Percentiles rank a stretch among this genome's conserved stretches.
Conservation (phyloP, 2,888 invertebrate species). For the Caenorhabditis doughertyi region DNA sequence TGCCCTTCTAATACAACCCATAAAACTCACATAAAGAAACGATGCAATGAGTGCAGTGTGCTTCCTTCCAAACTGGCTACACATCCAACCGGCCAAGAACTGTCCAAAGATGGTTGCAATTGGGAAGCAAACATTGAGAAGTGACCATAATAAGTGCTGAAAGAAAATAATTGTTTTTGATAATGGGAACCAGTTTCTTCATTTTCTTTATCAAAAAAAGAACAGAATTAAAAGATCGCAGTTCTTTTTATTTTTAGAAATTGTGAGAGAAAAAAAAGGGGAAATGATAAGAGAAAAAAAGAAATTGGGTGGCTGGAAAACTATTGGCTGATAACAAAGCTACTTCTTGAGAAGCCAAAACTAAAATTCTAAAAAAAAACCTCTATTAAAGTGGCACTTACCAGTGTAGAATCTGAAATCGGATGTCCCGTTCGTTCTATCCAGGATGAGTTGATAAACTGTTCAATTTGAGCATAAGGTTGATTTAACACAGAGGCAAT, state of each 20-base stretch:
- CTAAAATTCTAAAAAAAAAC: too few relatives aligned
- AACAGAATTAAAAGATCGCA: too few relatives aligned
- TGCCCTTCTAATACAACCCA: neutral
- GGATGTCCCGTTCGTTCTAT: slow-evolving; percentile 66
- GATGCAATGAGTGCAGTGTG: slow-evolving; percentile 69
- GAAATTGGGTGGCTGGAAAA: too few relatives aligned
- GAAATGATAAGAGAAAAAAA: too few relatives aligned
- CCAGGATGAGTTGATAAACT: slow-evolving; percentile 74
- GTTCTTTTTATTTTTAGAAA: too few relatives aligned
- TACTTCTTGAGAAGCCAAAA: too few relatives aligned
- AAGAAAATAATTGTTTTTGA: slow-evolving; percentile 15
- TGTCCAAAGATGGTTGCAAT: slow-evolving; percentile 76
- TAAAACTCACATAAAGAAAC: slow-evolving; percentile 63
- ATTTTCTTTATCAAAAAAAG: too few relatives aligned
- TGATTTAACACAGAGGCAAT: slow-evolving; percentile 78
- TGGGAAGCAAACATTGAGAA: slow-evolving; percentile 76
- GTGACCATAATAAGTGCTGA: slow-evolving; percentile 74
- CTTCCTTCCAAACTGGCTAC: slow-evolving; percentile 68
- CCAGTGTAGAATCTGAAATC: slow-evolving; percentile 67
- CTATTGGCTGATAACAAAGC: too few relatives aligned
- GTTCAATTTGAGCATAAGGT: slow-evolving; percentile 74
- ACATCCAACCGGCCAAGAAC: slow-evolving; percentile 74
- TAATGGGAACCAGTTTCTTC: too few relatives aligned
- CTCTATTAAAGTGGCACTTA: too few relatives aligned
- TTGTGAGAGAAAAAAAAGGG: too few relatives aligned